Percentiles rank a stretch among this genome's conserved stretches.
Conservation (phyloP, 2,113 vertebrate genomes). For the Sula dactylatra region DNA sequence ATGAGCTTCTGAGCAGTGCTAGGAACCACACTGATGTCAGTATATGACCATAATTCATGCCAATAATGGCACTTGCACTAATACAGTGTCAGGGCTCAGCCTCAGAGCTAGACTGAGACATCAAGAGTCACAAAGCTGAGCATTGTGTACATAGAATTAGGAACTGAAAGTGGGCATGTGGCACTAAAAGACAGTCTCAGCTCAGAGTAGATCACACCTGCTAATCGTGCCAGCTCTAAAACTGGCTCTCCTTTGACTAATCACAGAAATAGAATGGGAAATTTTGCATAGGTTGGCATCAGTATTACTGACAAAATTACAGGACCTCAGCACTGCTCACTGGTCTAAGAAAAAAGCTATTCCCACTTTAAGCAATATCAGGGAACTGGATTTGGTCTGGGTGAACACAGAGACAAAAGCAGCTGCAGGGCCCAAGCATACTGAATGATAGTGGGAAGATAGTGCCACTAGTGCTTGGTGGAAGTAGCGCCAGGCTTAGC, state of each 20-base stretch:
- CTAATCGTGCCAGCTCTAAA: background rate
- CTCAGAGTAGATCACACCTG: background rate
- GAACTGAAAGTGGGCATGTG: background rate
- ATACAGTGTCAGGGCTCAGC: background rate
- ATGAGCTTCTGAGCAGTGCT: background rate
- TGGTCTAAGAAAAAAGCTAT: background rate
- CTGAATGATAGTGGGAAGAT: background rate
- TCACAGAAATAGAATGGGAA: background rate
- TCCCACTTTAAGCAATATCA: background rate
- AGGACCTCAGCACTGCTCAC: background rate
- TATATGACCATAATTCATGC: background rate
- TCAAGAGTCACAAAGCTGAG: background rate
- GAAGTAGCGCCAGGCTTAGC: background rate
- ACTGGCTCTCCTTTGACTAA: background rate
- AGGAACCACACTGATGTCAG: background rate
- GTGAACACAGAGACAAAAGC: background rate
- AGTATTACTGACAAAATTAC: background rate
- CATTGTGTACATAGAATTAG: background rate
- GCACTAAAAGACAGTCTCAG: background rate
- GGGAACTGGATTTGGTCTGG: background rate
- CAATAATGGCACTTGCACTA: background rate
- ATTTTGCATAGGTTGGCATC: background rate
- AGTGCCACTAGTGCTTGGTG: background rate
- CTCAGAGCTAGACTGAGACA: background rate
- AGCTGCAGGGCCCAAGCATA: background rate